These are phyloP conservation scores for Rhamnusium bicolor DNA, from an alignment of 2,888 invertebrate genomes.

Conservation along the genomic window DNA sequence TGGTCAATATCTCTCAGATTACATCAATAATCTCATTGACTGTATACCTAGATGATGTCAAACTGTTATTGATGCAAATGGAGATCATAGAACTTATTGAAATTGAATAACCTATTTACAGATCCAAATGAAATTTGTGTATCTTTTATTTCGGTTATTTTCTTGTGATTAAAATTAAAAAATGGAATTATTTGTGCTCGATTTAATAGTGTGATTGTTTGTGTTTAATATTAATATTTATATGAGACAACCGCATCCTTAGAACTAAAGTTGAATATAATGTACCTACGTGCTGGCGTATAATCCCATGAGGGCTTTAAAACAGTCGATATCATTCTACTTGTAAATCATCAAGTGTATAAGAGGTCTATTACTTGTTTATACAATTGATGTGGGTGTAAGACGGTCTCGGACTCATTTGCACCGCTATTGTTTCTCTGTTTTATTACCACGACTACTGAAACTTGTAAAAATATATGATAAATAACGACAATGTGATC, in stretches of 20 bases:
- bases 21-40: no score
- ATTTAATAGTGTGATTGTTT: no score
- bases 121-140: no score
- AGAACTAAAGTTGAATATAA: slow-evolving; percentile 1
- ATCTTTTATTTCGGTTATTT: no score
- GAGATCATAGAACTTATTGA: no score
- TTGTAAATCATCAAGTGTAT: slow-evolving; percentile 26
- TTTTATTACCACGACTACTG: neutral
- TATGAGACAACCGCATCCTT: neutral
- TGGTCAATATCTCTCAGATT: no score
- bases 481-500: neutral
- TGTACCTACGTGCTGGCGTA: slow-evolving; percentile 22
- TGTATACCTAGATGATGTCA: no score
- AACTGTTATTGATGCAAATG: no score
- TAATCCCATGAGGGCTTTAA: slow-evolving; percentile 14
- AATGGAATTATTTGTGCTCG: no score
- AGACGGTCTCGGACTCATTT: slow-evolving; percentile 1
- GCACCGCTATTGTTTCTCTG: slow-evolving; percentile 8
- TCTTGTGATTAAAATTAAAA: no score
- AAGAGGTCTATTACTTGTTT: slow-evolving; percentile 23
- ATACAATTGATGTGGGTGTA: slow-evolving; percentile 9
- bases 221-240: no score
- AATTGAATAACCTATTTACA: no score
- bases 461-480: neutral
- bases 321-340: slow-evolving; percentile 25